A percentile compares a stretch with the other conserved stretches of the same genome.
phyloP scores from a whole-genome alignment of 53 echinoderm and acorn worm genomes.

The Paracentrotus lividus region DNA sequence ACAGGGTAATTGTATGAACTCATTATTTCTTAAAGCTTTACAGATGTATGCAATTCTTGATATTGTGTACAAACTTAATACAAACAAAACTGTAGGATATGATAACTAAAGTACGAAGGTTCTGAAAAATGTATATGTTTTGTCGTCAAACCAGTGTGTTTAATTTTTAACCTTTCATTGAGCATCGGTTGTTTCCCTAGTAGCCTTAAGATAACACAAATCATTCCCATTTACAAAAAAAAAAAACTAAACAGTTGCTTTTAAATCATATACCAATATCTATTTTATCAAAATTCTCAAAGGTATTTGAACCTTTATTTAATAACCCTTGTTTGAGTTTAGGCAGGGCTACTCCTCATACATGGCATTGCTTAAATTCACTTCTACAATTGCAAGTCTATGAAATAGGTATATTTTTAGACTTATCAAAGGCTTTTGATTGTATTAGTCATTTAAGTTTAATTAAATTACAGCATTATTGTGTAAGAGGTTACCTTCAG shows the following conservation, averaged over 20 bases:
- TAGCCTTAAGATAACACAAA: neutral
- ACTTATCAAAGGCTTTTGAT: neutral
- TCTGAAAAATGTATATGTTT: slow-evolving; percentile 1
- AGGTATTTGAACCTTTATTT: too few relatives aligned
- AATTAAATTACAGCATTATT: neutral
- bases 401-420: neutral
- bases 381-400: neutral
- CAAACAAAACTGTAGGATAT: neutral
- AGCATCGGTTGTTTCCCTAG: neutral
- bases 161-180: neutral
- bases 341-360: neutral
- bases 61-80: neutral
- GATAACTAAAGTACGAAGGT: neutral
- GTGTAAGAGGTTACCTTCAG: neutral
- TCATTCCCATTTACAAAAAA: too few relatives aligned
- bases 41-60: neutral
- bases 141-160: neutral
- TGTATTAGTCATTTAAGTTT: neutral
- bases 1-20: too few relatives aligned
- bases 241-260: too few relatives aligned
- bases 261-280: too few relatives aligned
- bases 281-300: too few relatives aligned
- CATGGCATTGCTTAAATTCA: neutral
- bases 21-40: too few relatives aligned
- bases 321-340: neutral